phyloP scores from a whole-genome alignment of 2,888 invertebrate species.

The Tanytarsus gracilentus region DNA sequence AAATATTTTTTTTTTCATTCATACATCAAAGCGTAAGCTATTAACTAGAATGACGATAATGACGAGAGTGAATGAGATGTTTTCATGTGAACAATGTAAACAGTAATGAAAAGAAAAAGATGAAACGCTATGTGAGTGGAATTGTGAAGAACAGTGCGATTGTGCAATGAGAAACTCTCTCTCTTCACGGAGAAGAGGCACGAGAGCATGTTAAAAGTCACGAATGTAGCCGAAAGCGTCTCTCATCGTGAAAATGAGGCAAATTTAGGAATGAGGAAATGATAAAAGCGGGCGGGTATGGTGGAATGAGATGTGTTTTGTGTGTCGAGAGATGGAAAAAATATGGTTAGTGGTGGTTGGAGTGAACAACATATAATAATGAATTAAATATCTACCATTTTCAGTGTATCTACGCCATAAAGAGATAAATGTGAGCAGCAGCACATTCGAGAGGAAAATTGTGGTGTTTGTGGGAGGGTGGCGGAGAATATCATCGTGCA shows the following conservation, averaged over 20 bases:
- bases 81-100: background rate
- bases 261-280: background rate
- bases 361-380: slow-evolving; percentile 27
- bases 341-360: slow-evolving; percentile 24
- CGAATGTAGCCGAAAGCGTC: slow-evolving; percentile 8
- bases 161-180: slow-evolving; percentile 26
- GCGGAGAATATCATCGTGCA: background rate
- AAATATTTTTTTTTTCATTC: no score
- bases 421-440: slow-evolving; percentile 23
- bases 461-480: slow-evolving; percentile 1
- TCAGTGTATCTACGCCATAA: slow-evolving; percentile 28
- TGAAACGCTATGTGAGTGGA: background rate
- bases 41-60: background rate
- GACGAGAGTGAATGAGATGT: background rate
- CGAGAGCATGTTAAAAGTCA: slow-evolving; percentile 5
- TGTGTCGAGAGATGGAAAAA: slow-evolving; percentile 25
- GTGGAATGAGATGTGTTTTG: slow-evolving; percentile 22
- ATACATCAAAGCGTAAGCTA: background rate
- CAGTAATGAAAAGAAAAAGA: slow-evolving; percentile 1
- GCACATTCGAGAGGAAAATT: slow-evolving; percentile 27
- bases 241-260: background rate
- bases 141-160: background rate
- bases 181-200: background rate
- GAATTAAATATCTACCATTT: slow-evolving; percentile 28
- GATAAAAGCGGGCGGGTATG: background rate